phyloP scores from a whole-genome alignment of 2,113 vertebrate species.

The Nothoprocta pentlandii region DNA sequence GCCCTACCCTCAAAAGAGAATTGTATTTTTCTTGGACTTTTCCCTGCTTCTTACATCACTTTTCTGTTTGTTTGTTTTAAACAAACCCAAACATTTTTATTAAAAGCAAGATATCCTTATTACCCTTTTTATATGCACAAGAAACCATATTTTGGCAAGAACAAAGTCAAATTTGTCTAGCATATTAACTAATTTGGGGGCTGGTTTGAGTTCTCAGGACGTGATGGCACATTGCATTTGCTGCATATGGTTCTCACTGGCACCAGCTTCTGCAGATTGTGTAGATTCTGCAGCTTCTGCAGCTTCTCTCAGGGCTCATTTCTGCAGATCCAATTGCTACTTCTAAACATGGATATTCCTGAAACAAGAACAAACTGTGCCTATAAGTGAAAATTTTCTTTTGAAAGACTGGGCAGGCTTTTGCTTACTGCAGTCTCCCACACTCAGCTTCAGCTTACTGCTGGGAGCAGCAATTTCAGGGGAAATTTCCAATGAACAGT shows the following conservation, averaged over 20 bases:
- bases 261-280: not conserved
- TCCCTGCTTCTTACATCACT: not conserved
- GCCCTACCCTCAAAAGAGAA: not conserved
- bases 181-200: not conserved
- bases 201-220: not conserved
- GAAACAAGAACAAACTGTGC: not conserved
- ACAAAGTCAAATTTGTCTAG: not conserved
- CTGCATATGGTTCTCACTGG: not conserved
- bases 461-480: not conserved
- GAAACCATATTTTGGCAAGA: not conserved
- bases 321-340: not conserved
- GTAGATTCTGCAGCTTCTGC: no score
- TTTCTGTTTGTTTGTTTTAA: not conserved
- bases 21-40: not conserved
- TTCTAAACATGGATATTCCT: conserved; percentile 1
- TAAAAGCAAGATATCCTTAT: not conserved
- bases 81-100: not conserved
- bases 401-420: no score
- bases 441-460: not conserved
- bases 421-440: not conserved
- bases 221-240: not conserved
- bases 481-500: not conserved
- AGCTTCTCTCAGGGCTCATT: not conserved
- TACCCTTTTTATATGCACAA: not conserved
- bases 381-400: no score